phyloP scores from a whole-genome alignment of 1,140 invertebrate species.

The Mya arenaria region DNA sequence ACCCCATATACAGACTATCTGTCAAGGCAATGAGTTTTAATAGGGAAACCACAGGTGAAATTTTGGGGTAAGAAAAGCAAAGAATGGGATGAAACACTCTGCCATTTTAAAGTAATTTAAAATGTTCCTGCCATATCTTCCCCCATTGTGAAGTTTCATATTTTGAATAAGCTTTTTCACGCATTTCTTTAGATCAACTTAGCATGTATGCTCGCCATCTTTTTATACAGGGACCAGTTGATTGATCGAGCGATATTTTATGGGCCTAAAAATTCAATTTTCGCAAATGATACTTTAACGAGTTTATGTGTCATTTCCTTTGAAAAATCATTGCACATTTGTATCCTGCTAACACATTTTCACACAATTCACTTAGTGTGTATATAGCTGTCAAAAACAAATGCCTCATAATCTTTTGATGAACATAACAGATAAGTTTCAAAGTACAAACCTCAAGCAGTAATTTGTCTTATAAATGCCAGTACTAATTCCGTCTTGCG shows the following conservation, averaged over 20 bases:
- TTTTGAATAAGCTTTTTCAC: background rate
- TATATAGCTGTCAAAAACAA: background rate
- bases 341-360: constrained; percentile 19
- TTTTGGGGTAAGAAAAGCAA: background rate
- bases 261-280: constrained; percentile 54
- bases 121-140: constrained; percentile 29
- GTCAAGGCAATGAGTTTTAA: constrained; percentile 6
- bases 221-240: too few relatives aligned
- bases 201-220: too few relatives aligned
- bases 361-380: constrained; percentile 31
- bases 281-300: constrained; percentile 56
- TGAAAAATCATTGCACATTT: constrained; percentile 52
- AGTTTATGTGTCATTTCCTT: constrained; percentile 46
- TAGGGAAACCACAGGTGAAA: background rate
- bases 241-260: constrained; percentile 54
- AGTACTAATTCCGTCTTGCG: too few relatives aligned
- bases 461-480: background rate
- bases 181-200: too few relatives aligned
- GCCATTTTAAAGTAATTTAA: constrained; percentile 52
- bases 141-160: constrained; percentile 36
- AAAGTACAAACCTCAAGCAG: background rate
- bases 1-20: background rate
- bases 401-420: background rate
- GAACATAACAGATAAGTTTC: background rate
- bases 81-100: constrained; percentile 25